These are phyloP conservation scores for Drosophila mettleri DNA, from an alignment of 2,888 invertebrate species.

Conservation along the genomic window DNA sequence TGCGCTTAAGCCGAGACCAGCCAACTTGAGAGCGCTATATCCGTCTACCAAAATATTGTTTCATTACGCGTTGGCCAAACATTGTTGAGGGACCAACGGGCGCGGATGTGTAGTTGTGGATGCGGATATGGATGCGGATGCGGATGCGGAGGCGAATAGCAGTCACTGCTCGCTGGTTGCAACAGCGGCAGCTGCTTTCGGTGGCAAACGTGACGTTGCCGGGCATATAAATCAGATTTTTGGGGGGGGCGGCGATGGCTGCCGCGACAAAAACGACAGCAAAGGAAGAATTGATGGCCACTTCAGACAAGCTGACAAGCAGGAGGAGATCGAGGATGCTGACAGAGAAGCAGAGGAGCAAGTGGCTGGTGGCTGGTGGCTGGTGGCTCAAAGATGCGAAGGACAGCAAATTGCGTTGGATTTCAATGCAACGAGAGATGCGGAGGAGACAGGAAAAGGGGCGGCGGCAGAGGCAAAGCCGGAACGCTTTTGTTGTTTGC, in stretches of 20 bases:
- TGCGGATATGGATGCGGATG: conserved; percentile 21
- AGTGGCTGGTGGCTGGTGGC: conserved; percentile 5
- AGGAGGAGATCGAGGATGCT: conserved; percentile 6
- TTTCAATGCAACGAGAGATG: conserved; percentile 10
- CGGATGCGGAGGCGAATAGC: conserved; percentile 22
- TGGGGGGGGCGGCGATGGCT: conserved; percentile 30
- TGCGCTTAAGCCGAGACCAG: neutral
- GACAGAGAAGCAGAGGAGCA: neutral
- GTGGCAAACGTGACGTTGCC: conserved; percentile 61
- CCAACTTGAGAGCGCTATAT: conserved; percentile 41
- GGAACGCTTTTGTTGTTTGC: conserved; percentile 49
- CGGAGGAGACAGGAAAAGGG: conserved; percentile 31
- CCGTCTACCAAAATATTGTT: conserved; percentile 69
- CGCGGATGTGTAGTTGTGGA: too few species aligned
- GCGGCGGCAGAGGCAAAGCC: conserved; percentile 21
- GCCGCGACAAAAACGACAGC: conserved; percentile 63
- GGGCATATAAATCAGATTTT: conserved; percentile 80
- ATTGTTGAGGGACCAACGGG: conserved; percentile 39
- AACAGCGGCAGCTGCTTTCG: conserved; percentile 18
- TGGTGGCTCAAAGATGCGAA: conserved; percentile 21
- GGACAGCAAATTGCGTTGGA: conserved; percentile 66
- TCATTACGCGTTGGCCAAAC: conserved; percentile 76
- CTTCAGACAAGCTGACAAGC: conserved; percentile 73
- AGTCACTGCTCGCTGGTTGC: conserved; percentile 11
- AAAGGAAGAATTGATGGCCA: conserved; percentile 76